Conservation (phyloP, 2,113 vertebrate genomes). For the Passerina amoena region DNA sequence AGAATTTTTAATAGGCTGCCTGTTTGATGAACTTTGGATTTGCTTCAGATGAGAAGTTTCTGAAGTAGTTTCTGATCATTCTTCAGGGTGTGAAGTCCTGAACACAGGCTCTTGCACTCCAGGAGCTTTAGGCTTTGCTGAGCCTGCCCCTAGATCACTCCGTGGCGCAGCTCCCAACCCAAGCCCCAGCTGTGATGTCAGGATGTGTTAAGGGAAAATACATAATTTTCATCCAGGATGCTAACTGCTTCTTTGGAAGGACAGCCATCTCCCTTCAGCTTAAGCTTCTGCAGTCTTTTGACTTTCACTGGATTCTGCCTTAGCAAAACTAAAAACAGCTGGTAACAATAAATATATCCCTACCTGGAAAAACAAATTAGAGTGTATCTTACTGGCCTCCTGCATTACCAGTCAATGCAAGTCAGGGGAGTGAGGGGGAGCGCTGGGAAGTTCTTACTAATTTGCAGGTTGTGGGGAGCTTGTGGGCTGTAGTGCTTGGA, state of each 20-base stretch:
- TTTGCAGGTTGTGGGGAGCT: not conserved
- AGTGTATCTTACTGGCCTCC: not conserved
- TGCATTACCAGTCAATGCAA: not conserved
- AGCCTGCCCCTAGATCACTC: not conserved
- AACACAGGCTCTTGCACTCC: not conserved
- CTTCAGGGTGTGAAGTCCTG: not conserved
- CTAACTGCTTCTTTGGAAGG: not conserved
- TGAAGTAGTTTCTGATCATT: not conserved
- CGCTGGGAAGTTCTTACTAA: not conserved
- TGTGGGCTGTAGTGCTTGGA: not conserved
- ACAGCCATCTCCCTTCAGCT: not conserved
- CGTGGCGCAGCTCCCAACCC: not conserved
- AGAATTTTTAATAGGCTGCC: conserved; percentile 4
- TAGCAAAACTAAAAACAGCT: not conserved
- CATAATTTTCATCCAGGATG: not conserved
- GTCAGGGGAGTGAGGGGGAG: not conserved
- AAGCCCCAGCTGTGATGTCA: not conserved
- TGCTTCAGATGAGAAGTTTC: not conserved
- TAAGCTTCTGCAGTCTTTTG: not conserved
- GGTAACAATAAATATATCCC: not conserved
- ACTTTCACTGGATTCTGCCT: not conserved
- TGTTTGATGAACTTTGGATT: conserved; percentile 9
- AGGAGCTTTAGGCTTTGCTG: not conserved
- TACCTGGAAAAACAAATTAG: not conserved
- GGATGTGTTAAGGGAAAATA: not conserved